phyloP scores from a whole-genome alignment of 2,797 vertebrate genomes.

The Propithecus deckenii region DNA sequence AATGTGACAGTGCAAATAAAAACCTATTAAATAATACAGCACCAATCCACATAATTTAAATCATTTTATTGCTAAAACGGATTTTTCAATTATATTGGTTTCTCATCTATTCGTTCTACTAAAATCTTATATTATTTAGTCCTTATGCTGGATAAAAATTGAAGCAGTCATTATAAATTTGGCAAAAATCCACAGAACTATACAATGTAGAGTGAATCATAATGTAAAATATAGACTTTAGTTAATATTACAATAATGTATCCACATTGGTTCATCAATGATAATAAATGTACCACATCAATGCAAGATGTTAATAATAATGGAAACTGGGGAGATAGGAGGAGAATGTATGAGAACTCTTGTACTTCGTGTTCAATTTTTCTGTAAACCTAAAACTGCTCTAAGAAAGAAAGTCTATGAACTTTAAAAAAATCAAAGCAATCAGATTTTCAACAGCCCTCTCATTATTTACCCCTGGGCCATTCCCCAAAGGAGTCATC shows the following conservation, averaged over 20 bases:
- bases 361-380: not conserved
- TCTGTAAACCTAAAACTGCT: not conserved
- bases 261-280: not conserved
- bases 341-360: not conserved
- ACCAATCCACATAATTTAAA: conserved; percentile 45
- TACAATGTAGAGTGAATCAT: not conserved
- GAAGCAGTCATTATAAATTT: not conserved
- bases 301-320: not conserved
- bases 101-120: conserved; percentile 4
- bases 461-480: not conserved
- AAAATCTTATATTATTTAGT: conserved; percentile 33
- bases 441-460: not conserved
- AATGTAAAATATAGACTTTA: not conserved
- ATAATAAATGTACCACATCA: not conserved
- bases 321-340: not conserved
- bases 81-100: conserved; percentile 28
- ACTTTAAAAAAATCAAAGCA: not conserved
- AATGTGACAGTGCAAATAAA: not conserved
- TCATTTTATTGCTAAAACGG: not conserved
- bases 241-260: not conserved
- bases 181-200: not conserved
- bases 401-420: not conserved
- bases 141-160: not conserved
- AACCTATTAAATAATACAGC: not conserved
- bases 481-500: not conserved